A percentile compares a stretch with the other conserved stretches of the same genome.
Conservation (phyloP, 1,140 invertebrate genomes). For the Bombus huntii region DNA sequence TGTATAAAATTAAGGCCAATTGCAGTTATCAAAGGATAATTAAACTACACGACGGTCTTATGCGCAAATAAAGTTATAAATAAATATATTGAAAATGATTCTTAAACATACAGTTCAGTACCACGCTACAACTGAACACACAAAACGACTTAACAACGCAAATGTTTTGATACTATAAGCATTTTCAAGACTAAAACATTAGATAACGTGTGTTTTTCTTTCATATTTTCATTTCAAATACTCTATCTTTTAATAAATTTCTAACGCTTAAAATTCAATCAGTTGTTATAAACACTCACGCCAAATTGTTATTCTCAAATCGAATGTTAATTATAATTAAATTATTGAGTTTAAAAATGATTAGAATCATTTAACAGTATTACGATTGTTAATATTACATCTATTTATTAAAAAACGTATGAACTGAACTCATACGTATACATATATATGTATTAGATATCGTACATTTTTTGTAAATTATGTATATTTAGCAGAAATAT, state of each 20-base stretch:
- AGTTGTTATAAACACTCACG: background rate
- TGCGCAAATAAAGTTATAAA: background rate
- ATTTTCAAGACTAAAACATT: background rate
- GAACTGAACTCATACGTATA: background rate
- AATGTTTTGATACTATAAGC: background rate
- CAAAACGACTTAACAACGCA: background rate
- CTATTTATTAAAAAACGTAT: constrained; percentile 2
- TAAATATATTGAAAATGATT: background rate
- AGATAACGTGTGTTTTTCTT: background rate
- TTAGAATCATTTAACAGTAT: background rate
- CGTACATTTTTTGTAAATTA: constrained; percentile 39
- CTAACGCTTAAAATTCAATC: background rate
- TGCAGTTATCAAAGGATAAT: constrained; percentile 98
- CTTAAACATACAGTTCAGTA: background rate
- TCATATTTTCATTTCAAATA: background rate
- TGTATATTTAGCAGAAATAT: constrained; percentile 22
- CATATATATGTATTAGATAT: constrained; percentile 8
- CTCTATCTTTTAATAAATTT: background rate
- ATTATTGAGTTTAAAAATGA: background rate
- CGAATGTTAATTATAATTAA: background rate
- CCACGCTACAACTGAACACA: background rate
- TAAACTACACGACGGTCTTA: background rate
- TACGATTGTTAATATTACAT: background rate
- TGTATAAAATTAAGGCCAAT: constrained; percentile 98
- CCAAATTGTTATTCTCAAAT: background rate